These are phyloP conservation scores for Mayetiola destructor DNA, from an alignment of 2,888 invertebrate genomes.

Conservation along the genomic window DNA sequence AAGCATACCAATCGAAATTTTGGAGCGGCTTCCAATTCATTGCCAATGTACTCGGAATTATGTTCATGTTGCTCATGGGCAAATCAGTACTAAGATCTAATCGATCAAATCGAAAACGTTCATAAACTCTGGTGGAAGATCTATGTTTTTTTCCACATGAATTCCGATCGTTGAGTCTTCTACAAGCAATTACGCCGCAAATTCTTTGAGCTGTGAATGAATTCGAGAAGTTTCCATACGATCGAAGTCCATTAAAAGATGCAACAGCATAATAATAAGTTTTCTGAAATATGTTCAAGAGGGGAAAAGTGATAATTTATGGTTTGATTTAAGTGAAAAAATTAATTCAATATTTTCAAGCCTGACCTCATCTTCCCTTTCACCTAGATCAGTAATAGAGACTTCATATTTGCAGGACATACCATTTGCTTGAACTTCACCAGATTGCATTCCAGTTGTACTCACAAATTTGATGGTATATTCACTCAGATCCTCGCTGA, in stretches of 20 bases:
- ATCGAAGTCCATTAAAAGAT: not conserved
- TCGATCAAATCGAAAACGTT: not conserved
- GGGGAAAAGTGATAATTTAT: not conserved
- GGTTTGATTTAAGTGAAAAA: not conserved
- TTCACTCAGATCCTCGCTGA: not conserved
- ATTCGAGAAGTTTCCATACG: not conserved
- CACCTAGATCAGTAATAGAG: not conserved
- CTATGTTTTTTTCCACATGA: not conserved
- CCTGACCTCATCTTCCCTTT: not conserved
- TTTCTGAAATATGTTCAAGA: not conserved
- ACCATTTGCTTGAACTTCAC: not conserved
- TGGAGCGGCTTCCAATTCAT: conserved; percentile 39
- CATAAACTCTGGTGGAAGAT: not conserved
- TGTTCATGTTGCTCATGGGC: not conserved
- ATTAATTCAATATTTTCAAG: not conserved
- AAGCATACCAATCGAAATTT: too few species aligned
- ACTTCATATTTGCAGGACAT: not conserved
- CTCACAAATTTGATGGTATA: not conserved
- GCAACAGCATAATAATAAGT: not conserved
- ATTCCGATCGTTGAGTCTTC: not conserved
- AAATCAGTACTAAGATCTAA: not conserved
- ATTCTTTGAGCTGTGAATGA: not conserved
- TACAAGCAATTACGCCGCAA: not conserved
- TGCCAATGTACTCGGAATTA: conserved; percentile 36
- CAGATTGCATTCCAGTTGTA: not conserved